A percentile compares a stretch with the other conserved stretches of the same genome.
These are phyloP conservation scores for Paradoxurus hermaphroditus DNA, from an alignment of 2,113 vertebrate genomes.

Conservation along the genomic window DNA sequence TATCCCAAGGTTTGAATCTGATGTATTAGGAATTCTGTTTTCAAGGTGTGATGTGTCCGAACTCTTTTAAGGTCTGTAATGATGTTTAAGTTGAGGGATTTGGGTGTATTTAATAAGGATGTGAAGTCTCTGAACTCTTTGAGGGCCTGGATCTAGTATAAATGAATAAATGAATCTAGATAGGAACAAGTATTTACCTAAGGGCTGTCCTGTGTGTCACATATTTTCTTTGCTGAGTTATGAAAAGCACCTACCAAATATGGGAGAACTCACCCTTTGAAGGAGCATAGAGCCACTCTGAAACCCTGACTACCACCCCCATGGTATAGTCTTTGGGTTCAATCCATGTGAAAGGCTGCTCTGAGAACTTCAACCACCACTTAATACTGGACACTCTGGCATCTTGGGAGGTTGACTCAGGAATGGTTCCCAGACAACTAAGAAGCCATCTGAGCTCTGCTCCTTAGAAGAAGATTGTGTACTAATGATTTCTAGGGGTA, in stretches of 20 bases:
- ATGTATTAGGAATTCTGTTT: not conserved
- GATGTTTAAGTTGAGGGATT: not conserved
- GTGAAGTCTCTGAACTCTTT: not conserved
- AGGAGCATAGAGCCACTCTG: not conserved
- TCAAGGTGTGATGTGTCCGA: not conserved
- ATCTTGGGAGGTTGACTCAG: not conserved
- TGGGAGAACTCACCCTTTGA: not conserved
- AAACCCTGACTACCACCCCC: not conserved
- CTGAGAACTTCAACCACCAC: not conserved
- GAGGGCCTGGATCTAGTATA: not conserved
- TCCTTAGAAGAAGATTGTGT: not conserved
- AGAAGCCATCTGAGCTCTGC: not conserved
- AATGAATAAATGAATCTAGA: not conserved
- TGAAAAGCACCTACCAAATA: not conserved
- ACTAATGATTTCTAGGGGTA: not conserved
- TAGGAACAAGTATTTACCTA: not conserved
- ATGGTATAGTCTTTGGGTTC: not conserved
- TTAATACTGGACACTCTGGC: not conserved
- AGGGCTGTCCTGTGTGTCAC: not conserved
- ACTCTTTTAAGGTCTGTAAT: not conserved
- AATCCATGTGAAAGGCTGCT: not conserved
- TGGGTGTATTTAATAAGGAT: not conserved
- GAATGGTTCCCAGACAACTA: not conserved
- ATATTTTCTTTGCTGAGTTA: not conserved
- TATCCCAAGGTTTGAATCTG: not conserved